Conservation (phyloP, 1,140 invertebrate genomes). For the Gryllus bimaculatus region DNA sequence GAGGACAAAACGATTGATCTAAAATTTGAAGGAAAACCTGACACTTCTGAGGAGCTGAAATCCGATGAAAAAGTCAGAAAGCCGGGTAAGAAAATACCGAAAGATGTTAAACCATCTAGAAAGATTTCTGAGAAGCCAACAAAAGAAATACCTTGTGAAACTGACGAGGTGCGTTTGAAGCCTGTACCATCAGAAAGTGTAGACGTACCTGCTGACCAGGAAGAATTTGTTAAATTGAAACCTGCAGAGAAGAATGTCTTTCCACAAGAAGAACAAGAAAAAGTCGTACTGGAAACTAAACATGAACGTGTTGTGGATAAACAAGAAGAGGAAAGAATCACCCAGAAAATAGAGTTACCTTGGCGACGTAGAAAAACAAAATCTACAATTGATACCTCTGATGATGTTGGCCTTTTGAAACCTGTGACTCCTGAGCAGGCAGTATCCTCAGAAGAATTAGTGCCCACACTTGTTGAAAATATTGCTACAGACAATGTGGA, state of each 20-base stretch:
- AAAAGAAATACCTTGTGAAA: not conserved
- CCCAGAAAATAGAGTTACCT: slow-evolving; percentile 15
- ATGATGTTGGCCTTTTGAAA: slow-evolving; percentile 13
- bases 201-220: slow-evolving; percentile 27
- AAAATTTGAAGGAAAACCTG: not conserved
- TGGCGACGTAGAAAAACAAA: slow-evolving; percentile 22
- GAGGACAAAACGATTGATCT: slow-evolving; percentile 29
- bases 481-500: slow-evolving; percentile 19
- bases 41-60: not conserved
- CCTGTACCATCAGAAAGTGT: not conserved
- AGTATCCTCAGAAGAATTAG: not conserved
- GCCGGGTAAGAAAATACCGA: slow-evolving; percentile 18
- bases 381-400: slow-evolving; percentile 14
- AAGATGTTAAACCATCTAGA: slow-evolving; percentile 21
- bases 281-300: slow-evolving; percentile 14
- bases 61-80: slow-evolving; percentile 6
- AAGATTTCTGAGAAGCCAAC: not conserved
- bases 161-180: not conserved
- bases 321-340: not conserved
- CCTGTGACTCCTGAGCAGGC: slow-evolving; percentile 12
- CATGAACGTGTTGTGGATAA: not conserved
- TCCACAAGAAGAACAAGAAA: not conserved
- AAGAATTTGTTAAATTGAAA: not conserved
- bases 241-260: not conserved
- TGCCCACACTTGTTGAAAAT: slow-evolving; percentile 23